Base-by-base conservation (phyloP, 2,888 invertebrate genomes). In the Synanthedon andrenaeformis region DNA sequence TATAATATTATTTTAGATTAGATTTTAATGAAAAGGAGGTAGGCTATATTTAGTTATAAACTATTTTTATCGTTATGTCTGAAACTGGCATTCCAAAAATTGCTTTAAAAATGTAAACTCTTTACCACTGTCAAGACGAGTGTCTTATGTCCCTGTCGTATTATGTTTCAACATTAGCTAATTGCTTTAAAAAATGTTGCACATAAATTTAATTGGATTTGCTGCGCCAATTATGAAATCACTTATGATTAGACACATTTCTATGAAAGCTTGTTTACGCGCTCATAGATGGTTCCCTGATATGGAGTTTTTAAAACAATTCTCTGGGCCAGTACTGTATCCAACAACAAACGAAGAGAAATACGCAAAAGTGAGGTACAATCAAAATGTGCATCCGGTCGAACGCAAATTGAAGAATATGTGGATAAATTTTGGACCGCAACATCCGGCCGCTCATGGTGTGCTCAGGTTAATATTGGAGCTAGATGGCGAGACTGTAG, bases 361-460 rank as follows among this genome's bases (percentile, higher is more conserved):
- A 57, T 79, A 75, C 61, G 76, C 61, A 53, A 79, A 73, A 60
- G 78, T 84, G 3, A 72, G 77, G 41, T 78, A 74, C 51, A 76
- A 73, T 52, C 72, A 74, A 0, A 77, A 63, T 52, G 41, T 79
- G 4, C 70, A 63, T 4, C 89, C 89, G 0, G 74, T 85, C 10
- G 92, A 92, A 65, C 90, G 90, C 52, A 85, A 86, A 51, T 80
- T 94, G 23, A 88, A 89, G 62, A 93, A 92, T 61, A 89, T 92
- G 76, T 87, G 88, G 58, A 76, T 96, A 12, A 97, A 97, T 74
- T 96, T 96, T 76, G 96, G 96, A 0, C 96, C 96, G 0, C 93
- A 93, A 61, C 96, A 96, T 85, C 96, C 96, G 1, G 95, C 96
- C 3, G 96, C 96, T 48, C 96, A 97, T 70, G 96, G 96, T 6